Evolutionary conservation across 1,140 invertebrate species (phyloP).

Genomic region (Euura saliciscinereae): DNA sequence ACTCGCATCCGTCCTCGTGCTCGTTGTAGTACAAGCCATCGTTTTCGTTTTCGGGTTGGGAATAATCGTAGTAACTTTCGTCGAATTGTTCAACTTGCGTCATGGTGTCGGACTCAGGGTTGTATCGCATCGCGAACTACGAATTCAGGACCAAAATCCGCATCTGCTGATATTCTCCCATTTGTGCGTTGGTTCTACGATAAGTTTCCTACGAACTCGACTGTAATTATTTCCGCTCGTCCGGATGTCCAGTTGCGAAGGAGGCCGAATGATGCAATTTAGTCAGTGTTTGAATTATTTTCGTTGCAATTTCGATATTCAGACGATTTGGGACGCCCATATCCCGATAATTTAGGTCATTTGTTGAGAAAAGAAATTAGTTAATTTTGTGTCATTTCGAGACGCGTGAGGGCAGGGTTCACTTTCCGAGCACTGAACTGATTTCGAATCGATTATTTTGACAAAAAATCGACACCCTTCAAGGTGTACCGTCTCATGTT

Average conservation of each 20-base stretch:
- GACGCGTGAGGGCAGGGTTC: neutral
- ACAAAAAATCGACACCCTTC: neutral
- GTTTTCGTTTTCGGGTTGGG: neutral
- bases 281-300: neutral
- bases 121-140: neutral
- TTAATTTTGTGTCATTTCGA: neutral
- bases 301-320: neutral
- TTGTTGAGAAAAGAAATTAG: neutral
- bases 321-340: neutral
- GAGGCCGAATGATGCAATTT: neutral
- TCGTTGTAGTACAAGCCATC: neutral
- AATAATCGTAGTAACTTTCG: neutral
- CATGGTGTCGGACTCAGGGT: neutral
- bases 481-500: neutral
- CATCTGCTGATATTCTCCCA: neutral
- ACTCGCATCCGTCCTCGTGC: neutral
- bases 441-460: too few relatives aligned
- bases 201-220: too few relatives aligned
- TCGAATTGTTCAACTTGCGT: neutral
- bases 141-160: neutral
- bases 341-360: neutral
- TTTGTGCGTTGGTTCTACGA: neutral
- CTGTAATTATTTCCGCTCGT: neutral
- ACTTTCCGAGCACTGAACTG: neutral
- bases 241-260: neutral